Evolutionary conservation across 2,888 invertebrate genomes (phyloP).

Genomic region (Malthinus flaveolus): DNA sequence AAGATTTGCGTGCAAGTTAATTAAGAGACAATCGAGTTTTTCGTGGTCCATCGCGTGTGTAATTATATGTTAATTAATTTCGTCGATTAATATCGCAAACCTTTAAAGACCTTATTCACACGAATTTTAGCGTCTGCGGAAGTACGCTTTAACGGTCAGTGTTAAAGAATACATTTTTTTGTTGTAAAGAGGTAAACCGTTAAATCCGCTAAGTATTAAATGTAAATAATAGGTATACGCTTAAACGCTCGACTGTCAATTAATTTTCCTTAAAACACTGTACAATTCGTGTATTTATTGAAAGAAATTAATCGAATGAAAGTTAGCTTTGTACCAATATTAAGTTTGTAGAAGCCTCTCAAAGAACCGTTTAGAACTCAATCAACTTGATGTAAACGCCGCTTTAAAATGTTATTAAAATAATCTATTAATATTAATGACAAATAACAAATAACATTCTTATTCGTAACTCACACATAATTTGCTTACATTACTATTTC

Average conservation of each 20-base stretch:
- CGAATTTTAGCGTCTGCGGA: not conserved
- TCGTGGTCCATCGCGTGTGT: not conserved
- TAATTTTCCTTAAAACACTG: too few species aligned
- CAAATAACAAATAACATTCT: not conserved
- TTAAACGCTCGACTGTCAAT: too few species aligned
- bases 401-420: not conserved
- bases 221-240: too few species aligned
- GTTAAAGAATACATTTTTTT: not conserved
- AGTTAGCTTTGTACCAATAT: too few species aligned
- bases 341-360: too few species aligned
- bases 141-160: not conserved
- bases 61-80: not conserved
- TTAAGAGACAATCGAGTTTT: not conserved
- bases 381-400: too few species aligned
- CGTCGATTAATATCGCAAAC: not conserved
- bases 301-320: too few species aligned
- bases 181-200: not conserved
- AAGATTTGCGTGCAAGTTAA: not conserved
- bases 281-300: too few species aligned
- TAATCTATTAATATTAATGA: not conserved
- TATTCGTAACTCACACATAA: too few species aligned
- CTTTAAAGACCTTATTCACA: too few species aligned
- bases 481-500: not conserved
- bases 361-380: too few species aligned
- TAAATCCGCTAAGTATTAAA: not conserved